Evolutionary conservation across 2,113 vertebrate genomes (phyloP).

Genomic region (Barbus barbus): DNA sequence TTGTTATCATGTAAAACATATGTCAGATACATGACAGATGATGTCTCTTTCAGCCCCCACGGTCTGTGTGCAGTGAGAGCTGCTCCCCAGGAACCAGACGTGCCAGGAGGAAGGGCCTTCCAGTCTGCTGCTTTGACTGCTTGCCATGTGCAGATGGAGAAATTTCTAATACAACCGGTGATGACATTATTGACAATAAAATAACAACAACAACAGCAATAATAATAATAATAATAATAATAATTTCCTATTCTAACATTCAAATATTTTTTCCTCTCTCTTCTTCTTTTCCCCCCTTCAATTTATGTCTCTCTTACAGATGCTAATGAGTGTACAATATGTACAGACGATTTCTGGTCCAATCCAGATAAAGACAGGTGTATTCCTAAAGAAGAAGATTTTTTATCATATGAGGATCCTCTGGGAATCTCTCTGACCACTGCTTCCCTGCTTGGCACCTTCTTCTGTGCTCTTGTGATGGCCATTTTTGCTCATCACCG

Average conservation of each 20-base stretch:
- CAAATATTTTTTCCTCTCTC: not conserved
- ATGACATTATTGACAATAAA: not conserved
- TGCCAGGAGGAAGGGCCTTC: constrained; percentile 68
- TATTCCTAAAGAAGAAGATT: constrained; percentile 14
- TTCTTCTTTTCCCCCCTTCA: not conserved
- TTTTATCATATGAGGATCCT: constrained; percentile 19
- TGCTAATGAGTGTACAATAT: constrained; percentile 3
- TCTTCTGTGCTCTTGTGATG: constrained; percentile 30
- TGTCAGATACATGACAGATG: not conserved
- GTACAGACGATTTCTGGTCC: constrained; percentile 21
- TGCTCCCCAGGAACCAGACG: constrained; percentile 73
- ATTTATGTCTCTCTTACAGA: not conserved
- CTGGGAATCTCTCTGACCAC: constrained; percentile 27
- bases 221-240: too few relatives aligned
- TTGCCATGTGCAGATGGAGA: constrained; percentile 78
- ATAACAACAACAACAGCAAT: too few relatives aligned
- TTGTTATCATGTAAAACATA: not conserved
- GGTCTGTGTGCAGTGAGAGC: constrained; percentile 73
- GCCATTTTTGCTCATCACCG: constrained; percentile 11
- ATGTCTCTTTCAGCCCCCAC: constrained; percentile 62
- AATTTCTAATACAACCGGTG: constrained; percentile 70
- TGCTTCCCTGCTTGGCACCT: constrained; percentile 25
- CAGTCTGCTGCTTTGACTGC: constrained; percentile 64
- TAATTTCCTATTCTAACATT: not conserved
- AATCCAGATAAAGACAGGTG: not conserved